phyloP scores from a whole-genome alignment of 2,888 invertebrate genomes.

The Drosophila hamatofila region DNA sequence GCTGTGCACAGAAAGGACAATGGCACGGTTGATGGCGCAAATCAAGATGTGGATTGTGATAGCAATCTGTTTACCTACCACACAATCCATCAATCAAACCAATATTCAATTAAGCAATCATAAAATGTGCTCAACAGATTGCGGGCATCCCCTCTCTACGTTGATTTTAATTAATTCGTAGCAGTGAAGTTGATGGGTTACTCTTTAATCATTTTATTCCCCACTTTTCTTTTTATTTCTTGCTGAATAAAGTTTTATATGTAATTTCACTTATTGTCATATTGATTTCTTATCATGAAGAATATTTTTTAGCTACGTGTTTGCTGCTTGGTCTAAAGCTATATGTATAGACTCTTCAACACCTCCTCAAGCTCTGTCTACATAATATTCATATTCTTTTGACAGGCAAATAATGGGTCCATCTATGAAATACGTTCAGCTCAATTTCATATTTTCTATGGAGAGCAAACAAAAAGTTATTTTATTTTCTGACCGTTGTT shows the following conservation, averaged over 20 bases:
- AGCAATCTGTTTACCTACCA: slow-evolving; percentile 24
- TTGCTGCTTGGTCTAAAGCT: neutral
- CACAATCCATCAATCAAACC: slow-evolving; percentile 45
- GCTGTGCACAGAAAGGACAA: neutral
- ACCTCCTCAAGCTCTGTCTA: neutral
- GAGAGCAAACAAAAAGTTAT: slow-evolving; percentile 8
- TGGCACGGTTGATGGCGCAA: neutral
- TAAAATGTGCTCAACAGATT: slow-evolving; percentile 41
- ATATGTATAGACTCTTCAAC: neutral
- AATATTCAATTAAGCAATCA: slow-evolving; percentile 48
- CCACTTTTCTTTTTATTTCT: neutral
- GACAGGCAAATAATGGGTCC: slow-evolving; percentile 8
- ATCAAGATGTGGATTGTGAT: slow-evolving; percentile 21
- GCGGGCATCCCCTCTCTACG: neutral
- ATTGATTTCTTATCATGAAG: neutral
- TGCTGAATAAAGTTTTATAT: neutral
- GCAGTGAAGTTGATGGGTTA: neutral
- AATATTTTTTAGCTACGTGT: neutral
- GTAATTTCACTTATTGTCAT: neutral
- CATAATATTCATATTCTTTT: neutral
- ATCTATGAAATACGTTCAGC: slow-evolving; percentile 15
- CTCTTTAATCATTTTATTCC: neutral
- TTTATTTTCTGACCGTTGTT: neutral
- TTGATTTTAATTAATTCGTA: slow-evolving; percentile 2
- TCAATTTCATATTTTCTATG: slow-evolving; percentile 16